These are phyloP conservation scores for Solenopsis invicta DNA, from an alignment of 1,140 invertebrate genomes.

Conservation along the genomic window DNA sequence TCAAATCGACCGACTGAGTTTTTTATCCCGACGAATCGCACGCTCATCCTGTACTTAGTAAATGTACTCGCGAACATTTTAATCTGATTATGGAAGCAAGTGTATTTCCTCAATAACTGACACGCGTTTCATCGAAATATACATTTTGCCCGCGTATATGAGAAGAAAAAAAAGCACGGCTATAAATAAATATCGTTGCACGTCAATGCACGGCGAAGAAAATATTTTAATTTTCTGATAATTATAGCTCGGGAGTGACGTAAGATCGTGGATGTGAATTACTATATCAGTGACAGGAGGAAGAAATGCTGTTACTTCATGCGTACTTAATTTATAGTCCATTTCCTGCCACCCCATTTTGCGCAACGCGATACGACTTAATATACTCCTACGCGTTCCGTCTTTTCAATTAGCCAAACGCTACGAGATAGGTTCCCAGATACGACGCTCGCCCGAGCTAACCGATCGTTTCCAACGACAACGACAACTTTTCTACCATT, in stretches of 20 bases:
- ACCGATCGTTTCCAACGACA: conserved; percentile 17
- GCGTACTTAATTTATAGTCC: conserved; percentile 13
- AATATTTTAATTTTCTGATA: conserved; percentile 11
- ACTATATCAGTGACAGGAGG: neutral
- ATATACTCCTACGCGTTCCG: conserved; percentile 29
- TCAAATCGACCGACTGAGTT: conserved; percentile 44
- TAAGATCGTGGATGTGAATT: neutral
- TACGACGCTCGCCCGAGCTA: conserved; percentile 16
- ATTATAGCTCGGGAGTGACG: neutral
- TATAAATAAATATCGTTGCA: neutral
- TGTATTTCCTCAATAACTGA: conserved; percentile 3
- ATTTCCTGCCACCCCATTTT: conserved; percentile 18
- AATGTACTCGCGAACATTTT: conserved; percentile 3
- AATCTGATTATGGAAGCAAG: conserved; percentile 16
- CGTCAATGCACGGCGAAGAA: neutral
- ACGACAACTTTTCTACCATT: conserved; percentile 36
- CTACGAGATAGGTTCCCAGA: neutral
- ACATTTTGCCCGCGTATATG: neutral
- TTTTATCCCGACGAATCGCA: conserved; percentile 11
- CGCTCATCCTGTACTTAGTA: neutral
- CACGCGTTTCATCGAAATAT: neutral
- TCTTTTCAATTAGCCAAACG: conserved; percentile 50
- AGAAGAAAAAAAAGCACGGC: neutral
- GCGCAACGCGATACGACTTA: conserved; percentile 14
- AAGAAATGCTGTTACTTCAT: conserved; percentile 5